These are phyloP conservation scores for Drosophila nebulosa DNA, from an alignment of 1,140 invertebrate genomes.

Conservation along the genomic window DNA sequence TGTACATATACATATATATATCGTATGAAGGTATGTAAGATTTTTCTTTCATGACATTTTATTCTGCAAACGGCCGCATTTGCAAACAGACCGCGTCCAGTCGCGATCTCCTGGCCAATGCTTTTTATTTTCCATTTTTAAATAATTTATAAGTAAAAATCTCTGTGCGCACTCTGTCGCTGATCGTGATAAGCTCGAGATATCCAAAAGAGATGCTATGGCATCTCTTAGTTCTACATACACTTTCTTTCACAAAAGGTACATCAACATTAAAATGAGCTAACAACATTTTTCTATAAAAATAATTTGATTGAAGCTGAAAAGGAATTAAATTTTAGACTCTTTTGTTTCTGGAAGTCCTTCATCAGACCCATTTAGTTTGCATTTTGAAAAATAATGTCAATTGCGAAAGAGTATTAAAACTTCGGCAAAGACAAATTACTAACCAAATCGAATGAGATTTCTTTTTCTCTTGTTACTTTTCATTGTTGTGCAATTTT, in stretches of 20 bases:
- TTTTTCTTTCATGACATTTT: constrained; percentile 70
- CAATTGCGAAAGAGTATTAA: not conserved
- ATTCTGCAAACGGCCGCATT: constrained; percentile 59
- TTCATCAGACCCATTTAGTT: too few relatives aligned
- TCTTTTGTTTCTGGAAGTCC: too few relatives aligned
- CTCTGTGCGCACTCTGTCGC: constrained; percentile 62
- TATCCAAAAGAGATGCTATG: not conserved
- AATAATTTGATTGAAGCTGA: too few relatives aligned
- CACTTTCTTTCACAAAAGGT: not conserved
- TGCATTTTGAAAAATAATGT: too few relatives aligned
- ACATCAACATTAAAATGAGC: too few relatives aligned
- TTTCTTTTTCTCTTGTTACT: constrained; percentile 27
- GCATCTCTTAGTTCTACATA: constrained; percentile 2
- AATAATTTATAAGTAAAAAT: constrained; percentile 77
- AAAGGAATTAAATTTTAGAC: too few relatives aligned
- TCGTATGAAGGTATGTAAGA: too few relatives aligned
- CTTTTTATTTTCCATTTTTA: constrained; percentile 71
- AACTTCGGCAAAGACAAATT: not conserved
- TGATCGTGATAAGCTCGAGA: constrained; percentile 65
- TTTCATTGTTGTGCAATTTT: constrained; percentile 48
- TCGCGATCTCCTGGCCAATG: constrained; percentile 28
- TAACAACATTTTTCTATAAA: too few relatives aligned
- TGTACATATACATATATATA: not conserved
- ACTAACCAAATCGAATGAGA: not conserved
- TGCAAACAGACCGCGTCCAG: constrained; percentile 75